Evolutionary conservation across 2,113 vertebrate genomes (phyloP).

Genomic region (Cynocephalus volans): DNA sequence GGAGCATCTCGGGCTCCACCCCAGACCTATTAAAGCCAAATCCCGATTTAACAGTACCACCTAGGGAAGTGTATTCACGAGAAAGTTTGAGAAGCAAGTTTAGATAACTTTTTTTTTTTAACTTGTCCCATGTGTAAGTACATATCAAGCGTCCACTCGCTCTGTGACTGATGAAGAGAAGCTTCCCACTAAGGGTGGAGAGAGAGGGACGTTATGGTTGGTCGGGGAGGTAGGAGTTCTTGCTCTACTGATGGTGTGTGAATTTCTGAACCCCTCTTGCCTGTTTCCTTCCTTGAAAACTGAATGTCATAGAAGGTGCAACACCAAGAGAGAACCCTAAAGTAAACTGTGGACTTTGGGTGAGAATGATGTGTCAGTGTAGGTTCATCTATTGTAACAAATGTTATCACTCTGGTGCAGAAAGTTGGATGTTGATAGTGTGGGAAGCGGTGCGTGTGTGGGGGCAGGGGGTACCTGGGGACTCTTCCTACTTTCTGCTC

Average conservation of each 20-base stretch:
- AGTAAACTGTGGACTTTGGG: not conserved
- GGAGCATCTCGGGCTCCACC: not conserved
- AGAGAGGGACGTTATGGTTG: not conserved
- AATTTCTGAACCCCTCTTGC: not conserved
- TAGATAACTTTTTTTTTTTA: not conserved
- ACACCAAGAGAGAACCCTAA: not conserved
- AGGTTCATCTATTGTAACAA: not conserved
- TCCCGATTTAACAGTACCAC: not conserved
- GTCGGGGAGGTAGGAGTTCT: not conserved
- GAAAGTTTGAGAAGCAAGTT: not conserved
- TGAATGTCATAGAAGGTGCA: not conserved
- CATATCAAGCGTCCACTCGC: not conserved
- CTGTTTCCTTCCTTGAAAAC: not conserved
- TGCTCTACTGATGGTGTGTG: not conserved
- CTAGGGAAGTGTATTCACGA: not conserved
- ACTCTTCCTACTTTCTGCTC: not conserved
- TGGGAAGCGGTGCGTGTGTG: not conserved
- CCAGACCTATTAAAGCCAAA: not conserved
- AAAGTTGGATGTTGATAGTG: fast-evolving
- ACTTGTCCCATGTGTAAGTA: not conserved
- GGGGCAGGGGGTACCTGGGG: not conserved
- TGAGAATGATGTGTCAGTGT: not conserved
- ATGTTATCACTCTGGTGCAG: not conserved
- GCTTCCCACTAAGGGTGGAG: not conserved
- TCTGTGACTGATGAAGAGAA: not conserved